phyloP scores from a whole-genome alignment of 2,113 vertebrate species.

The Pithys albifrons region DNA sequence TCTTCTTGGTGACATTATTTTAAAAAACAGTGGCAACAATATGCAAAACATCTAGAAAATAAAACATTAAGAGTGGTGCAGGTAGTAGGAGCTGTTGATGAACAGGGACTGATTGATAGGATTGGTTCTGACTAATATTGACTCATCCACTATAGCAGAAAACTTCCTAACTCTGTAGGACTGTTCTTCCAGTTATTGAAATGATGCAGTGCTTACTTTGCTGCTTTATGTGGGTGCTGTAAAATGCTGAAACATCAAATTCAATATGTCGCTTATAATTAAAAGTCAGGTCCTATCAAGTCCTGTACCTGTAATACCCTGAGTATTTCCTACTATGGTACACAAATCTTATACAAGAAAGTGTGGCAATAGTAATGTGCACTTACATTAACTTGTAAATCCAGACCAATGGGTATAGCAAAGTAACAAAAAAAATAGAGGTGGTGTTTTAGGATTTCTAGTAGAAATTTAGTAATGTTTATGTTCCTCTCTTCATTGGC shows the following conservation, averaged over 20 bases:
- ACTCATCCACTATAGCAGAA: neutral
- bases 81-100: neutral
- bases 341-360: neutral
- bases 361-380: neutral
- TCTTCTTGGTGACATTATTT: neutral
- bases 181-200: neutral
- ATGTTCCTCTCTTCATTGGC: neutral
- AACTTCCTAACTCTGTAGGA: neutral
- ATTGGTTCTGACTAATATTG: neutral
- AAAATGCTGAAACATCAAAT: neutral
- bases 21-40: neutral
- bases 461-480: neutral
- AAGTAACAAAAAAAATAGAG: neutral
- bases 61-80: rapidly evolving
- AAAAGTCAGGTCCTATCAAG: neutral
- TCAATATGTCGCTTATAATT: neutral
- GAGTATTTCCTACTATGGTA: neutral
- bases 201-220: neutral
- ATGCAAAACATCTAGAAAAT: neutral
- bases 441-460: neutral
- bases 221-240: neutral
- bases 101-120: neutral
- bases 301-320: neutral
- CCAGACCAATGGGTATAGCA: neutral
- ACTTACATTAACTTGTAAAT: neutral